phyloP scores from a whole-genome alignment of 2,113 vertebrate genomes.

The Capra hircus region DNA sequence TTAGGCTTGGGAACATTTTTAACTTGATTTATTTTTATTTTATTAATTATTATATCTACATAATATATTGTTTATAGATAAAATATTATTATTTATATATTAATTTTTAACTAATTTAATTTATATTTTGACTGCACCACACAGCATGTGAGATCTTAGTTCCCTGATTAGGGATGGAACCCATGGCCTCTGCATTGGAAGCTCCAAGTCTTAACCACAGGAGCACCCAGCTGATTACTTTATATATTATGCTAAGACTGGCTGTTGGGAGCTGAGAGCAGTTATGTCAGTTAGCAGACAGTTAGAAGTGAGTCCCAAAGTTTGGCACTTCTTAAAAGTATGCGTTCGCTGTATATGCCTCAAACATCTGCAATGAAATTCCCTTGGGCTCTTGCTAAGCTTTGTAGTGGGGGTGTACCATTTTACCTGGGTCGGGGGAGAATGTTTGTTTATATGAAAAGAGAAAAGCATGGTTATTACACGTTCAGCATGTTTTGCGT shows the following conservation, averaged over 20 bases:
- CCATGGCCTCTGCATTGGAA: background rate
- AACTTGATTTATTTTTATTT: background rate
- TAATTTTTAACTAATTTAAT: background rate
- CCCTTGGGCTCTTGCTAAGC: background rate
- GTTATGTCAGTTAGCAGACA: background rate
- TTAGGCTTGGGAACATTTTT: background rate
- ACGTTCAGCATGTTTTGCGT: background rate
- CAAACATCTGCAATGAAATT: background rate
- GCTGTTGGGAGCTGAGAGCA: background rate
- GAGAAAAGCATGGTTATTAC: background rate
- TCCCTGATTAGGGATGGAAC: background rate
- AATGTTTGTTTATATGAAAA: background rate
- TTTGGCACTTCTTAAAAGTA: background rate
- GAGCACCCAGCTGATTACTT: background rate
- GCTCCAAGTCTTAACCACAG: background rate
- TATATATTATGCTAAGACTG: background rate
- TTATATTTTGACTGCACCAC: background rate
- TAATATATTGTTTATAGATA: background rate
- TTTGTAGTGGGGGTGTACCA: background rate
- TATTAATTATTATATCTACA: background rate
- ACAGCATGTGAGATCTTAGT: background rate
- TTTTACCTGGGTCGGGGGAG: accelerated
- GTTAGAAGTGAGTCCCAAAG: background rate
- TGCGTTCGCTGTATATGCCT: background rate
- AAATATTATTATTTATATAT: background rate